Base-by-base conservation (phyloP, 2,113 vertebrate genomes). In the Oriolus oriolus region DNA sequence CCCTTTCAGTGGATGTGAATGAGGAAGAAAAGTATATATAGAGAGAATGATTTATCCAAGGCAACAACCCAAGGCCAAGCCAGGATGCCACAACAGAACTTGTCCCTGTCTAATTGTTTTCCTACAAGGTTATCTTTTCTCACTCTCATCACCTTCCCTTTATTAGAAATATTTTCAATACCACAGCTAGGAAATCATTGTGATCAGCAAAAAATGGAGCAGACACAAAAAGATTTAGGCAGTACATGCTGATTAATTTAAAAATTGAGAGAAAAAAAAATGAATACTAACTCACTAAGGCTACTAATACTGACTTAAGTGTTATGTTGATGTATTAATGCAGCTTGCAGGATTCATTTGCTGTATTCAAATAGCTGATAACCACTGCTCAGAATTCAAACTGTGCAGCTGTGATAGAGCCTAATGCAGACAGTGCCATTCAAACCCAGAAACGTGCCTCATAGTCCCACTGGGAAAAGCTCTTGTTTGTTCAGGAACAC, bases 331-430 rank as follows among this genome's bases (percentile, higher is more conserved):
- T 75, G 24, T 59, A 83, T 93, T 93, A 94, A 90, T 16, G 65
- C 68, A 92, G 64, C 69, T 77, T 70, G 65, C 60, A 89, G 76
- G 83, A 78, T 45, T 69, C 64, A 86, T 75, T 54, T 88, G 68
- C 54, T 86, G 28, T 89, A 90, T 60, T 93, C 52, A 71, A 78
- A 95, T 15, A 89, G 83, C 60, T 71, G 49, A 90, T 94, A 95
- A 94, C 93, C 20, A 1, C 52, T 84, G 60, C 47, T 92, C 73
- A 81, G 76, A 81, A 96, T 96, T 92, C 90, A 90, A 84, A 92
- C 87, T 70, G 90, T 88, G 78, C 87, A 1, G 6, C 81, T 91
- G 30, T 80, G 81, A 71, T n/a, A 88, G 68, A 83, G 42, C 68
- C 59, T 90, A 65, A 93, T 49, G 71, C 87, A 89, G 73, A 28